phyloP scores from a whole-genome alignment of 2,888 invertebrate genomes.

The Cataglyphis altisquamis region DNA sequence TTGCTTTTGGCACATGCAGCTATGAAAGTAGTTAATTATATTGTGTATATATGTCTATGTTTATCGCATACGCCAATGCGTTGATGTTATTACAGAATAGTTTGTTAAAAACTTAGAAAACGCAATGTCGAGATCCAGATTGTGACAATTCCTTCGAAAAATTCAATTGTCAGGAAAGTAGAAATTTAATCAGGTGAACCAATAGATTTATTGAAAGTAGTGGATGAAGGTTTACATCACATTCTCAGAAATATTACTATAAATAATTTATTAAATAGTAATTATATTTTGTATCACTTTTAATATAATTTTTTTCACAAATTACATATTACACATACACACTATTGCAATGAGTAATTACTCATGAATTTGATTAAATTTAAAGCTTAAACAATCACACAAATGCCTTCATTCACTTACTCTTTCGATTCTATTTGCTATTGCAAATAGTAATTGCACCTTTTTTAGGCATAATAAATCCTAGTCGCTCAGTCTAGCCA shows the following conservation, averaged over 20 bases:
- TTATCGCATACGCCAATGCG: slow-evolving; percentile 16
- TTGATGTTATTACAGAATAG: slow-evolving; percentile 34
- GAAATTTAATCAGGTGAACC: not conserved
- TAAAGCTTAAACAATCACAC: not conserved
- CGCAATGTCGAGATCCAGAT: not conserved
- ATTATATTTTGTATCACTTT: not conserved
- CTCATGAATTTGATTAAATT: not conserved
- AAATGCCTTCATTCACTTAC: slow-evolving; percentile 33
- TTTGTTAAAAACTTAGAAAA: slow-evolving; percentile 29
- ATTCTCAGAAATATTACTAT: not conserved
- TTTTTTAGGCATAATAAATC: slow-evolving; percentile 64
- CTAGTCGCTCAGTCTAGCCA: slow-evolving; percentile 77
- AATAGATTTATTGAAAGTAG: not conserved
- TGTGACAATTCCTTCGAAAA: not conserved
- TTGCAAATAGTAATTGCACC: slow-evolving; percentile 14
- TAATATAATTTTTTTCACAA: not conserved
- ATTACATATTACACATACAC: not conserved
- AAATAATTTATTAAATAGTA: slow-evolving; percentile 4
- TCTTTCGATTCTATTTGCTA: slow-evolving; percentile 27
- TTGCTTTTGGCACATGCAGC: slow-evolving; percentile 15
- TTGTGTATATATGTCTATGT: slow-evolving; percentile 28
- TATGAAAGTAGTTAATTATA: slow-evolving; percentile 27
- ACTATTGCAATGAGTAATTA: not conserved
- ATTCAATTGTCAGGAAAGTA: not conserved
- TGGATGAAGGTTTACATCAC: slow-evolving; percentile 18